Evolutionary conservation across 2,113 vertebrate species (phyloP), one percentile per base, ranked within the genome.

Genomic region (Varanus komodoensis): DNA sequence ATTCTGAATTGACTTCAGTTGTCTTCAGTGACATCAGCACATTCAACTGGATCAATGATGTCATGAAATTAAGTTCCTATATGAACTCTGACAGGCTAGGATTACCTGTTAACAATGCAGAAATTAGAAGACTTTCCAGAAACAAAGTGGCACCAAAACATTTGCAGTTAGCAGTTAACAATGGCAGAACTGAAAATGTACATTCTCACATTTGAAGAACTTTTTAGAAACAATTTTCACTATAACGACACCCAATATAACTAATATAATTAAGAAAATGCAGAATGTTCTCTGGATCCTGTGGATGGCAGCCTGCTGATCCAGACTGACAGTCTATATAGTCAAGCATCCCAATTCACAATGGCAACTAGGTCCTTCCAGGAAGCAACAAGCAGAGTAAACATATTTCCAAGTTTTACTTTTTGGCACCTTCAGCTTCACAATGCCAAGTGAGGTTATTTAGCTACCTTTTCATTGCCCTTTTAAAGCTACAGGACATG

Each of bases 401-500:
- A 12, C 17, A 8, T 4, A 86, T 74, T 17, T 64, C 32, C 7
- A 74, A 2, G 71, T 19, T 25, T 44, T 6, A 6, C 12, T 57
- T 67, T 79, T 79, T 87, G 38, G 15, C 9, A 17, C 34, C 67
- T 67, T 4, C 74, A 79, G 4, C 68, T 64, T 12, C 61, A 64
- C 44, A 44, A 4, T n/a, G 64, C n/a, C 34, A 73, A 83, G 2
- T 27, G 9, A 29, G 68, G 73, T 71, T 68, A 71, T 29, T 82
- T 32, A 38, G n/a, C 71, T 25, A 17, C 17, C n/a, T 11, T 81
- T 69, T 14, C 50, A 87, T 19, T 86, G n/a, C 52, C n/a, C 12
- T 81, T 81, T 81, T 69, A 68, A 78, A 89, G 50, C 44, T 34
- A 84, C 29, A 84, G 50, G 14, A 86, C 34, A 80, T 75, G 7